Conservation (phyloP, 2,113 vertebrate genomes). For the Tinamus guttatus region DNA sequence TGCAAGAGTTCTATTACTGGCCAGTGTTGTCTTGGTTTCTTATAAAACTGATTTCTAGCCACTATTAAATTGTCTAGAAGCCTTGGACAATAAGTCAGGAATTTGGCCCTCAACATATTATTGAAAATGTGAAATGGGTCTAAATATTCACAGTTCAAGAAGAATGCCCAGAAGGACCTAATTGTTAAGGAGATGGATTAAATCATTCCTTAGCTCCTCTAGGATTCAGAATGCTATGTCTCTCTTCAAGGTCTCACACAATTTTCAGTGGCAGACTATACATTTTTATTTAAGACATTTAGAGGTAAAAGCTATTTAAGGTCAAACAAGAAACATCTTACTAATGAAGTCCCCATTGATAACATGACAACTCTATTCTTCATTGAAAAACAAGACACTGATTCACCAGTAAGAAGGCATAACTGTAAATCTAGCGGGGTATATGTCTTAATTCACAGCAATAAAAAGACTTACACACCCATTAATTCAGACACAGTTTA, state of each 20-base stretch:
- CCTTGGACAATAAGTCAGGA: neutral
- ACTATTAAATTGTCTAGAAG: neutral
- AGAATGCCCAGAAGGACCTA: neutral
- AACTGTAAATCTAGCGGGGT: neutral
- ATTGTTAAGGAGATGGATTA: neutral
- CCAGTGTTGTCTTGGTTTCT: neutral
- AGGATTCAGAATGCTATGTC: neutral
- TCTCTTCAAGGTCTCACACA: neutral
- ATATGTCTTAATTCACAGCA: neutral
- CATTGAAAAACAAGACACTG: neutral
- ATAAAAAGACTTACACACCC: neutral
- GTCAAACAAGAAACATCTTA: neutral
- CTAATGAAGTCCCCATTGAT: neutral
- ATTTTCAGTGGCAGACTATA: neutral
- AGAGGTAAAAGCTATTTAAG: neutral
- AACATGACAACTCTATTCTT: neutral
- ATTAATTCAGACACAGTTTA: neutral
- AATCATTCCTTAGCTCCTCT: neutral
- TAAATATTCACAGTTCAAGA: neutral
- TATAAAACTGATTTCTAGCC: neutral
- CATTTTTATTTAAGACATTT: neutral
- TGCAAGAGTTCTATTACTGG: neutral
- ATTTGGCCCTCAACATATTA: neutral
- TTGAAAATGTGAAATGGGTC: neutral
- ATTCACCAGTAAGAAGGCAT: accelerated